Conservation (phyloP, 2,797 vertebrate genomes). For the Strix occidentalis region DNA sequence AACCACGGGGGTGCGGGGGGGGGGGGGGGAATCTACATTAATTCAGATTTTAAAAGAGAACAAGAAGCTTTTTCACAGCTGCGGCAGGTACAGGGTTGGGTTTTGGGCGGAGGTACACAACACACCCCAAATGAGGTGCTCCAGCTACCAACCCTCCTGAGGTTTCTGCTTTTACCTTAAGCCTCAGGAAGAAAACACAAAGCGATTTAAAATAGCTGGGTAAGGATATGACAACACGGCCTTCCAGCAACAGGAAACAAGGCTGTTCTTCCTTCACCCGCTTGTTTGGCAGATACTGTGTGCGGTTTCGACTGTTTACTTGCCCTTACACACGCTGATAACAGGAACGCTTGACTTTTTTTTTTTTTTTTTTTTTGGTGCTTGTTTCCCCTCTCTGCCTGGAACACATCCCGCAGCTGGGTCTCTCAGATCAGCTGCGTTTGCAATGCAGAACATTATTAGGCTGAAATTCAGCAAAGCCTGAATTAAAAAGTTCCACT, state of each 20-base stretch:
- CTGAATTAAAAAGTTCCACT: not conserved
- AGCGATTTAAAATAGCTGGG: not conserved
- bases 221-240: not conserved
- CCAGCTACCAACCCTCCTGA: not conserved
- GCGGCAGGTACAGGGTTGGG: not conserved
- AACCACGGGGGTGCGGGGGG: not conserved
- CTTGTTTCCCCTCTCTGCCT: not conserved
- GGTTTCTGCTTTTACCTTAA: not conserved
- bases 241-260: not conserved
- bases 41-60: not conserved
- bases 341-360: not conserved
- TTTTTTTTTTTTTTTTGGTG: not conserved
- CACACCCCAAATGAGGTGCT: not conserved
- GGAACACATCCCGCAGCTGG: fast-evolving
- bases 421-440: not conserved
- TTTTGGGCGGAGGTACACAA: not conserved
- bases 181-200: not conserved
- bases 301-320: not conserved
- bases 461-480: not conserved
- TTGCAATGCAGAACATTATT: fast-evolving
- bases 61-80: not conserved
- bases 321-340: not conserved
- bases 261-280: not conserved
- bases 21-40: fast-evolving
- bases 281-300: fast-evolving